phyloP scores from a whole-genome alignment of 2,888 invertebrate genomes.

The Antheraea yamamai region DNA sequence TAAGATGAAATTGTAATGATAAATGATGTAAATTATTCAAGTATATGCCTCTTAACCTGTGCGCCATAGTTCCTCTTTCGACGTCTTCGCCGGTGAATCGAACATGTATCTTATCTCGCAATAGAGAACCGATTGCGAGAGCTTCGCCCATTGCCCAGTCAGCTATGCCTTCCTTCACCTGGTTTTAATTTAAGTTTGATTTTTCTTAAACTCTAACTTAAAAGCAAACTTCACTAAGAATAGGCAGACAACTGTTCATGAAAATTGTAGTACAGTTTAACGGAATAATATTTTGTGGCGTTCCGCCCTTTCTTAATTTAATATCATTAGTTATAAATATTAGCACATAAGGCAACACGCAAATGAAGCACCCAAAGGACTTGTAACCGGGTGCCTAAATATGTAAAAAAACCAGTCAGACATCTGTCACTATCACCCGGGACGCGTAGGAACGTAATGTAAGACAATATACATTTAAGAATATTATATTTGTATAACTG shows the following conservation, averaged over 20 bases:
- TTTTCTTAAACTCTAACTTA: not conserved
- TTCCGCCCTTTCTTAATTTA: no score
- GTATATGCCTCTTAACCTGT: constrained; percentile 53
- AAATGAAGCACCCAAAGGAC: no score
- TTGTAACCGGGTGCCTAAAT: no score
- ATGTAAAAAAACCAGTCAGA: no score
- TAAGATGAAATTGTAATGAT: no score
- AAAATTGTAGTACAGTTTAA: not conserved
- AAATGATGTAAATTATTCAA: no score
- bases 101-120: constrained; percentile 89
- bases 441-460: no score
- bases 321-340: no score
- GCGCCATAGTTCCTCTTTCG: constrained; percentile 90
- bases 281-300: not conserved
- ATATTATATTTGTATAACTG: no score
- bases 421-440: no score
- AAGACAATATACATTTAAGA: no score
- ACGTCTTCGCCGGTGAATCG: constrained; percentile 90
- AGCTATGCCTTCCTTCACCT: constrained; percentile 79
- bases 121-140: constrained; percentile 87
- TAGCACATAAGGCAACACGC: no score
- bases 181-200: not conserved
- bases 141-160: constrained; percentile 94
- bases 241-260: not conserved
- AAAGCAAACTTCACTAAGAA: not conserved